Base-by-base conservation (phyloP, 1,140 invertebrate species). In the Dolichoris vasculosae region DNA sequence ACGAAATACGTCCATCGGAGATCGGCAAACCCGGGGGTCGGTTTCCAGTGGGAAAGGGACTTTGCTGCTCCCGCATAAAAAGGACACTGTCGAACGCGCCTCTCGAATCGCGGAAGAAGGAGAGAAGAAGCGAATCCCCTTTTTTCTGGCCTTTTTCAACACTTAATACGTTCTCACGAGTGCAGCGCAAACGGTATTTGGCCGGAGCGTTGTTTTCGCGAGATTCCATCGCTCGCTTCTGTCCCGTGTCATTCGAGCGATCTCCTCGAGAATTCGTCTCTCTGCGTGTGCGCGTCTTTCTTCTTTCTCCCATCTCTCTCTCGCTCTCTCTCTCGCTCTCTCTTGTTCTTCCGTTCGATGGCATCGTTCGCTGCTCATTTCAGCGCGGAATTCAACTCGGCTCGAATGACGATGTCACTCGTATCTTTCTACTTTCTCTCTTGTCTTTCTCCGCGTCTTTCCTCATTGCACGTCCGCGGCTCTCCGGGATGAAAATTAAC, bases 401-500 rank as follows among this genome's bases (percentile, higher is more conserved):
- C 87, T 88, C 88, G 89, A 90, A 89, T 90, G 88, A 90, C 87
- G 89, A 90, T 88, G 87, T 89, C 89, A 89, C 87, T 86, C 87
- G 86, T 30, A 83, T 83, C 64, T 48, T 32, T 35, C 64, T 63
- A 64, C 46, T 64, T 59, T 48, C 35, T 55, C 23, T 43, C 40
- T 32, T 51, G 43, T 38, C 23, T 43, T 59, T 77, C 67, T 55
- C 69, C 20, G 80, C 75, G 86, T 75, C 86, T 78, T 85, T 85
- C 81, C 80, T 38, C 83, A 67, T 75, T 83, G 83, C 64, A 40
- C 35, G 32, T 32, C 3, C 32, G 43, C 51, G 84, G 32, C 64
- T 48, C 80, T 30, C 30, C 83, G 43, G 81, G 59, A 55, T 78
- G 87, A 88, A 88, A 87, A 87, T 86, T 81, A 85, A 86, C 51